A percentile compares a stretch with the other conserved stretches of the same genome.
These are phyloP conservation scores for Albula goreensis DNA, from an alignment of 2,113 vertebrate species.

Conservation along the genomic window DNA sequence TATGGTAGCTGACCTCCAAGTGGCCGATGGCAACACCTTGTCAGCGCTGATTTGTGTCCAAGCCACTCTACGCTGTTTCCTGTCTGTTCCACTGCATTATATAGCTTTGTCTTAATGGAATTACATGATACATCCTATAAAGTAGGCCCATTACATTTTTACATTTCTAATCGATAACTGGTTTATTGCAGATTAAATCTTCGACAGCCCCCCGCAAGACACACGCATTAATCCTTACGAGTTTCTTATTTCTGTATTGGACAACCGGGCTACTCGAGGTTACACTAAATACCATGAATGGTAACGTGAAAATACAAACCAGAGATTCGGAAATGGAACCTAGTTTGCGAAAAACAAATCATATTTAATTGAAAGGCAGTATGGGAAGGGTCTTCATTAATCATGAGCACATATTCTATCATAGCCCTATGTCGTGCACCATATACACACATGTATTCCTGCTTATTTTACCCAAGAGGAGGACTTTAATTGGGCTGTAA, in stretches of 20 bases:
- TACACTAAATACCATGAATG: not conserved
- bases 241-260: not conserved
- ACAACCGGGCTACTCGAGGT: not conserved
- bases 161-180: not conserved
- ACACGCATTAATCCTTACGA: slow-evolving; percentile 4
- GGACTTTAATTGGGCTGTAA: slow-evolving; percentile 11
- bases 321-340: not conserved
- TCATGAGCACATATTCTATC: not conserved
- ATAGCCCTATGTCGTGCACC: not conserved
- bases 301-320: not conserved
- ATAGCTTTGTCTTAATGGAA: not conserved
- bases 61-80: not conserved
- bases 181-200: slow-evolving; percentile 1
- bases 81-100: not conserved
- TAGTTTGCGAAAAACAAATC: no score
- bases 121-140: not conserved
- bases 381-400: not conserved
- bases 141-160: slow-evolving; percentile 7
- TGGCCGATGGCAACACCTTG: slow-evolving; percentile 14
- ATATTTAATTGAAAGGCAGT: not conserved
- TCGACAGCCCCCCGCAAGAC: not conserved
- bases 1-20: slow-evolving; percentile 12
- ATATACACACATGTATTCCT: not conserved
- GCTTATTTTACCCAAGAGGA: not conserved
- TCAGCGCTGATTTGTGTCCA: slow-evolving; percentile 5